Evolutionary conservation across 30 jellyfish, hydroid and myxozoan species (phyloP), one percentile per base, ranked within the genome.

Genomic region (Pseudorhiza aurosa): DNA sequence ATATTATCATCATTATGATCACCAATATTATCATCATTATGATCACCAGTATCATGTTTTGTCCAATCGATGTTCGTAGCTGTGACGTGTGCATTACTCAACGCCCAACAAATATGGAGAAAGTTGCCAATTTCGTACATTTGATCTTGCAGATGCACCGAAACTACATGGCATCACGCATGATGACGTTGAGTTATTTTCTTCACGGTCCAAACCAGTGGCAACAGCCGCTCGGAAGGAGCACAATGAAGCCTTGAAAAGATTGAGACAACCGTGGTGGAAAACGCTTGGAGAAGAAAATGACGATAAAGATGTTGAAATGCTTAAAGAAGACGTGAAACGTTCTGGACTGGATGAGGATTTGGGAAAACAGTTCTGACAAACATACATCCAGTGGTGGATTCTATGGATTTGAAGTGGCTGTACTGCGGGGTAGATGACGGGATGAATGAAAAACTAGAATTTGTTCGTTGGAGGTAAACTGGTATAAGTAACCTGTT

Each of bases 251-350:
- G 62, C 76, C 3, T 31, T 71, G 40, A 53, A 67, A 33, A 65
- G 62, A 46, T 42, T 36, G 24, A 43, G 51, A 18, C 53, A 72
- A 69, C 95, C 84, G 3, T 84, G 95, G 95, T 84, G 95, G 95
- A 71, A 84, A 60, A 40, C 82, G 1, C 72, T 77, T 6, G 44
- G 31, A 31, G 89, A 77, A 21, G 89, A 77, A 24, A 62, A 14
- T 25, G 89, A 60, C 18, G 89, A 59, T 10, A 19, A 32, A 4
- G 82, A 77, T 30, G 45, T 77, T 33, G 82, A 46, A 17, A 22
- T 22, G 6, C 58, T 77, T 21, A 77, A 39, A 77, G 82, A 59
- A 44, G 49, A 39, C 18, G 62, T 31, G n/a, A 77, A 51, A 50
- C 69, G 49, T 27, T 29, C 55, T 18, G 67, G 63, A 18, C 62